These are phyloP conservation scores for Bubo scandiacus DNA, from an alignment of 2,113 vertebrate species.

Conservation along the genomic window DNA sequence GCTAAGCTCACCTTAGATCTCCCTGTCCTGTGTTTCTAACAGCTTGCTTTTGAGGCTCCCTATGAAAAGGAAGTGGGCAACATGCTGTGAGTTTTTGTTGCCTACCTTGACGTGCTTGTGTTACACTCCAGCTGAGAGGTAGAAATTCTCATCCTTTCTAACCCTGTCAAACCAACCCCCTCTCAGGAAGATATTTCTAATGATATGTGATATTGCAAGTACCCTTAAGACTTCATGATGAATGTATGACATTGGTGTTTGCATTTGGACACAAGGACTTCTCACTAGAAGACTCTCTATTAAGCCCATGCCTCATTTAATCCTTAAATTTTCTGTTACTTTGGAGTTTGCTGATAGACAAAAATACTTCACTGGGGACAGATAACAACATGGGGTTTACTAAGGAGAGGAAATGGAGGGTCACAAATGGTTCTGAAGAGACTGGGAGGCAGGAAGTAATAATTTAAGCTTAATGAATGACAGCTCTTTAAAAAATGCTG, in stretches of 20 bases:
- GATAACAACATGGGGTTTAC: background rate
- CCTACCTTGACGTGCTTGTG: fast-evolving
- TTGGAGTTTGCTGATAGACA: background rate
- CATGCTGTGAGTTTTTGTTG: background rate
- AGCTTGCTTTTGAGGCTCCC: background rate
- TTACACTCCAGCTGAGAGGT: background rate
- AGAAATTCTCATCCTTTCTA: background rate
- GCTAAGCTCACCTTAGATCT: background rate
- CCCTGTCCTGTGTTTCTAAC: background rate
- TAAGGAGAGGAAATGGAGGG: background rate
- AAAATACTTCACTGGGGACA: background rate
- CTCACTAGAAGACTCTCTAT: background rate
- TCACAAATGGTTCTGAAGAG: background rate
- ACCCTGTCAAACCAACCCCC: background rate
- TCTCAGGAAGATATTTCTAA: background rate
- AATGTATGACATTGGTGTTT: background rate
- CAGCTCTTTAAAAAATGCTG: background rate
- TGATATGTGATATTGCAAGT: background rate
- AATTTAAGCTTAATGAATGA: background rate
- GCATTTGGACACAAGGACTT: background rate
- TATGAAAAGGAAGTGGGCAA: background rate
- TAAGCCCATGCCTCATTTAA: background rate
- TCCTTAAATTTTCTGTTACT: background rate
- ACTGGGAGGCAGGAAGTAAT: background rate
- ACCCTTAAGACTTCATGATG: background rate